Conservation (phyloP, 2,797 vertebrate species). For the Eleutherodactylus coqui region DNA sequence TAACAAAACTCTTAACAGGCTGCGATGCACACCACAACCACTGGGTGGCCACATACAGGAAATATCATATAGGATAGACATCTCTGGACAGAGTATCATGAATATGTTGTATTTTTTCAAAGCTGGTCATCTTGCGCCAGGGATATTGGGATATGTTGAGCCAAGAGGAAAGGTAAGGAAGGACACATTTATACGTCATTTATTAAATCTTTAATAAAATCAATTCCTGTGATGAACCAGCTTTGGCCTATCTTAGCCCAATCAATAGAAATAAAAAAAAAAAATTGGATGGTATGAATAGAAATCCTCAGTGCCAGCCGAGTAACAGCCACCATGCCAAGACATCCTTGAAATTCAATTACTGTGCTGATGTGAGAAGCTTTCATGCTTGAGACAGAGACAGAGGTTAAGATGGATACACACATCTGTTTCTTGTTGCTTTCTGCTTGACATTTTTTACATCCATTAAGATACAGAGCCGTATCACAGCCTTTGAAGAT, state of each 20-base stretch:
- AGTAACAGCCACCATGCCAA: not conserved
- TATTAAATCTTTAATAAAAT: conserved; percentile 1
- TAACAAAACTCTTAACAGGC: too few relatives aligned
- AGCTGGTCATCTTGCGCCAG: too few relatives aligned
- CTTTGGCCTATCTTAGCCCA: not conserved
- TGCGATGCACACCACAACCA: too few relatives aligned
- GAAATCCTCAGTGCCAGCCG: not conserved
- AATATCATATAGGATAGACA: too few relatives aligned
- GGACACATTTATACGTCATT: too few relatives aligned
- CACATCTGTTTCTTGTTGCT: conserved; percentile 60
- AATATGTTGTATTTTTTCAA: too few relatives aligned
- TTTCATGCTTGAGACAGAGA: conserved; percentile 50
- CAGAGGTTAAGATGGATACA: conserved; percentile 49
- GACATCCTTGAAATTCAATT: conserved; percentile 45
- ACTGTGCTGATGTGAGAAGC: conserved; percentile 30
- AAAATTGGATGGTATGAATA: not conserved
- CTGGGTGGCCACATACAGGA: too few relatives aligned
- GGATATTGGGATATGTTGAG: too few relatives aligned
- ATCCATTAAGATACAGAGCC: conserved; percentile 46
- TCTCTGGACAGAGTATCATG: too few relatives aligned
- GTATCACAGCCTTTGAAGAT: conserved; percentile 55
- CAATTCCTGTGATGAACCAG: not conserved
- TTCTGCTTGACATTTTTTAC: conserved; percentile 60
- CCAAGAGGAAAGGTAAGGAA: too few relatives aligned
- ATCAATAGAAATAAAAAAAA: not conserved